Evolutionary conservation across 2,888 invertebrate genomes (phyloP), one percentile per base, ranked within the genome.

Genomic region (Philonicus albiceps): DNA sequence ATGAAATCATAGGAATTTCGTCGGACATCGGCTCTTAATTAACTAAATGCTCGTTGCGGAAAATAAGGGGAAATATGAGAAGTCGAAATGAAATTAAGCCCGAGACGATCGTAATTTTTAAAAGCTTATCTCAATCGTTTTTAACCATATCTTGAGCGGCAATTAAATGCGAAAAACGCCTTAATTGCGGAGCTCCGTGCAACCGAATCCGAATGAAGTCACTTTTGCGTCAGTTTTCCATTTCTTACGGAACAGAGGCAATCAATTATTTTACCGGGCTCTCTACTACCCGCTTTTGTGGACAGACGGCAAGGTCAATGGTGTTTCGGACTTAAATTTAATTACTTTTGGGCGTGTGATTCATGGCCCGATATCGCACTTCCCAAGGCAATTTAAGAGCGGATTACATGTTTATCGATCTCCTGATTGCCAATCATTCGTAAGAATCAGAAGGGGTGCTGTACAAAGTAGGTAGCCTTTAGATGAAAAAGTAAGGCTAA

Each of bases 51-150:
- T 64, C 64, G 64, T 22, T 64, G 27, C 11, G 64, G 64, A 13
- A 64, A 64, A 64, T 64, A 22, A 19, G 64, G 64, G 64, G 64
- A 64, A 64, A 64, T 64, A 64, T 64, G 64, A 64, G 64, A 22
- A 22, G 11, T 22, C 64, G 64, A 64, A 64, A 64, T 7, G 64
- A 64, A 64, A 64, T 64, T 64, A 64, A 64, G 27, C 0, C 64
- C 27, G 64, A 22, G 64, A 64, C 64, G 64, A 27, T 22, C 64
- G 64, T 31, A 74, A 74, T 74, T 34, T 74, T 74, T 74, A 31
- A 40, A 78, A 78, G 78, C 43, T 80, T 80, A 80, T 80, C 80
- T 80, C 80, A 53, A 80, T 80, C 80, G 53, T 43, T 80, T 80
- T 40, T 80, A 53, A 80, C 80, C 80, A 80, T 53, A 80, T 55